A percentile compares a stretch with the other conserved stretches of the same genome.
phyloP scores from a whole-genome alignment of 2,888 invertebrate species.

The Cacoxenus indagator region DNA sequence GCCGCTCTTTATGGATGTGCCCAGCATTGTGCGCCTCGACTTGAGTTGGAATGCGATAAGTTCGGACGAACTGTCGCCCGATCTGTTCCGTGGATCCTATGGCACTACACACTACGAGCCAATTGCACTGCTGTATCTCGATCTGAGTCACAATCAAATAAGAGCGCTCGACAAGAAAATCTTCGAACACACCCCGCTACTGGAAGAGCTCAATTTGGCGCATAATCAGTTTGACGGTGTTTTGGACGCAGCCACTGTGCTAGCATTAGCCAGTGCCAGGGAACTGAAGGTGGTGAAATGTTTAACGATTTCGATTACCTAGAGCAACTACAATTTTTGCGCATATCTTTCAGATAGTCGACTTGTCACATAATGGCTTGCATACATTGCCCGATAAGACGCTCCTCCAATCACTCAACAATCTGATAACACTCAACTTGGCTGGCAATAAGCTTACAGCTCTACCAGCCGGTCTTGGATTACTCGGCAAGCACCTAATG shows the following conservation, averaged over 20 bases:
- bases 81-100: conserved; percentile 79
- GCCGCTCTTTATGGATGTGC: conserved; percentile 67
- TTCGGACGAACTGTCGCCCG: conserved; percentile 75
- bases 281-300: conserved; percentile 73
- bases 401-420: conserved; percentile 72
- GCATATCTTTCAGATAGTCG: conserved; percentile 72
- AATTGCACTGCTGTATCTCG: conserved; percentile 75
- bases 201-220: conserved; percentile 75
- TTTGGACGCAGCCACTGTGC: conserved; percentile 75
- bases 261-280: conserved; percentile 73
- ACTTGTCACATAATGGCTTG: conserved; percentile 75
- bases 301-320: too few species aligned
- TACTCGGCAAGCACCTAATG: conserved; percentile 73
- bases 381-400: conserved; percentile 73
- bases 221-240: conserved; percentile 75
- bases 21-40: conserved; percentile 66
- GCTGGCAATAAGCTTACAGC: conserved; percentile 75
- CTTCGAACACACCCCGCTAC: conserved; percentile 77
- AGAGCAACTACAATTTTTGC: neutral
- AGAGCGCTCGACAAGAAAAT: conserved; percentile 75
- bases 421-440: conserved; percentile 74
- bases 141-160: conserved; percentile 77
- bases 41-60: conserved; percentile 67
- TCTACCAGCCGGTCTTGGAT: conserved; percentile 74
- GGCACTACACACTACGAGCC: conserved; percentile 73